Conservation (phyloP, 2,888 invertebrate genomes). For the Thysanoteuthis rhombus region DNA sequence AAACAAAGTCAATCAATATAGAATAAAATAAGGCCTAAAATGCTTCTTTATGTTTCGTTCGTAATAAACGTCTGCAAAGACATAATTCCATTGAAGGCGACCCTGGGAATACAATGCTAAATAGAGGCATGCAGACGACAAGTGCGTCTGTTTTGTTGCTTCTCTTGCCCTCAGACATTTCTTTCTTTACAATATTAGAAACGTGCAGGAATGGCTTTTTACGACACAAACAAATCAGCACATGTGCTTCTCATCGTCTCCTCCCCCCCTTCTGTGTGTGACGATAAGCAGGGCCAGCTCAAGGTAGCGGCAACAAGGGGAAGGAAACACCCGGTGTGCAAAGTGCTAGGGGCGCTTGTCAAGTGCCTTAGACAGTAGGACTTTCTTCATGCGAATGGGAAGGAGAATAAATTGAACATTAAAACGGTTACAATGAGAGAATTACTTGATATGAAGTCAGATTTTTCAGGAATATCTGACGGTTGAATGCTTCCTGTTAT, state of each 20-base stretch:
- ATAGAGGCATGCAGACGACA: not conserved
- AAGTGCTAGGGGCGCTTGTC: too few relatives aligned
- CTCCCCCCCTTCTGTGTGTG: too few relatives aligned
- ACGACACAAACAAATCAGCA: not conserved
- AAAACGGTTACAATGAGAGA: too few relatives aligned
- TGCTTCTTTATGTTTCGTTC: not conserved
- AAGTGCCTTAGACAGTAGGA: too few relatives aligned
- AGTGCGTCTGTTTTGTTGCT: not conserved
- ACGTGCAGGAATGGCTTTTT: not conserved
- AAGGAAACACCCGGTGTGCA: too few relatives aligned
- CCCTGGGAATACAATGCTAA: not conserved
- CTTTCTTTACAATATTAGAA: not conserved
- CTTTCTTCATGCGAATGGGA: too few relatives aligned
- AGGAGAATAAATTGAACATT: too few relatives aligned
- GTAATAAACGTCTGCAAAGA: not conserved
- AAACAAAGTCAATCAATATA: not conserved
- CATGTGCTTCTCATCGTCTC: not conserved
- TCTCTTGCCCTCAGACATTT: not conserved
- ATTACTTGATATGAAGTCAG: too few relatives aligned
- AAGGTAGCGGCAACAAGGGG: too few relatives aligned
- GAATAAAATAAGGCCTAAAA: not conserved
- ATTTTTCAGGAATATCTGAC: too few relatives aligned
- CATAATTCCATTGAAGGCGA: not conserved
- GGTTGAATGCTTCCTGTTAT: too few relatives aligned
- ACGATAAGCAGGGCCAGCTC: too few relatives aligned